phyloP scores from a whole-genome alignment of 1,140 invertebrate species.

The Euwallacea fornicatus region DNA sequence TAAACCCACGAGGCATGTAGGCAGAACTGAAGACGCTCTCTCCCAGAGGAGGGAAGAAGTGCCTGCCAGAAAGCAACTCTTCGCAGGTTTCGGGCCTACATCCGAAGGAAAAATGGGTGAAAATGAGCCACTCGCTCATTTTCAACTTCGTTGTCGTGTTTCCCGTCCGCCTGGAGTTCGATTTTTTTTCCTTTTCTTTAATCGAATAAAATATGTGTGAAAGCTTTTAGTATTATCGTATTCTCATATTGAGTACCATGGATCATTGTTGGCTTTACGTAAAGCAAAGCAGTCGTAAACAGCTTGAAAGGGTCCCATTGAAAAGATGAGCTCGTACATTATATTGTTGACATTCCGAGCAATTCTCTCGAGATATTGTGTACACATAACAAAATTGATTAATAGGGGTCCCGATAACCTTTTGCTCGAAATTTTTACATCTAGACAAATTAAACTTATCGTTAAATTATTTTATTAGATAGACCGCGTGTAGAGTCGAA shows the following conservation, averaged over 20 bases:
- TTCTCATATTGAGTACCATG: no score
- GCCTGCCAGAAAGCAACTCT: no score
- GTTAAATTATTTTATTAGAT: slow-evolving; percentile 29
- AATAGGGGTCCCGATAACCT: slow-evolving; percentile 30
- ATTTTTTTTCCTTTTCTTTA: no score
- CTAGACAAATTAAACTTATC: slow-evolving; percentile 33
- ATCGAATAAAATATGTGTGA: no score
- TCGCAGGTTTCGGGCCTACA: no score
- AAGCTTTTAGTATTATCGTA: no score
- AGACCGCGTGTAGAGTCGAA: neutral
- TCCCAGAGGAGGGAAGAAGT: no score
- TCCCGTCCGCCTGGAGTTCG: no score
- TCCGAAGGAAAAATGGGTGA: no score
- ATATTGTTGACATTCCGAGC: slow-evolving; percentile 20
- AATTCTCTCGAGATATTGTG: slow-evolving; percentile 29
- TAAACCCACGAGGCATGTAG: slow-evolving; percentile 5
- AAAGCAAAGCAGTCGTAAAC: slow-evolving; percentile 10
- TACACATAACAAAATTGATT: slow-evolving; percentile 31
- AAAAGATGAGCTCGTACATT: slow-evolving; percentile 14
- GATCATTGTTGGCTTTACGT: neutral
- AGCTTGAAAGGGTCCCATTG: slow-evolving; percentile 9
- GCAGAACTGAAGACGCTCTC: neutral
- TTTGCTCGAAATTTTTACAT: slow-evolving; percentile 28
- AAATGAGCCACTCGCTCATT: no score
- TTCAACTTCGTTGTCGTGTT: no score